Base-by-base conservation (phyloP, 2,888 invertebrate species). In the Liopterus haemorrhoidalis region DNA sequence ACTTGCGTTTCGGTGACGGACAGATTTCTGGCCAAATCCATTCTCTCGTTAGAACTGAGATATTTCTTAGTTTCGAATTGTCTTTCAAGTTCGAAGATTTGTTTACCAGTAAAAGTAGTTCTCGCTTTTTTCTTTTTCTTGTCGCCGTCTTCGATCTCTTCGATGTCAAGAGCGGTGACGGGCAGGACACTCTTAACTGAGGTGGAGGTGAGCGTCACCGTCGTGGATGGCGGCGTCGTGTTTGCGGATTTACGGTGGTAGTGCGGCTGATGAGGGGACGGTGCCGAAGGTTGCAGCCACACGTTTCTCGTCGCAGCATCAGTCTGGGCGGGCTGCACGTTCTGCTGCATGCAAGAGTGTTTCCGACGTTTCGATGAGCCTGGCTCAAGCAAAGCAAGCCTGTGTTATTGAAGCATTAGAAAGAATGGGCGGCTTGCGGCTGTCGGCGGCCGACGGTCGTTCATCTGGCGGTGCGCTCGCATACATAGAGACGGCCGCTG, bases 1-100 rank as follows among this genome's bases (percentile, higher is more conserved):
- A 94, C 94, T 87, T 95, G 95, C 25, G 94, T 94, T 71, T 95
- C 95, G 1, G 95, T 95, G 50, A 95, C 95, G 66, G 87, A 90
- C 46, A 95, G 76, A 50, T 92, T 72, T 59, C 90, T 88, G 16
- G 95, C 94, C 90, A 95, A 89, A 58, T 94, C 94, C 22, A 92
- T 85, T 54, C 95, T 70, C 68, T 95, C 95, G 50, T 89, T 90
- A 16, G 93, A 93, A 54, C 92, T 93, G 52, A 95, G 76, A 70
- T 95, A 95, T 71, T 95, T 95, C 74, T 95, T 95, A 58, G 88
- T 78, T 67, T 94, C 95, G 64, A 95, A 95, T 70, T 94, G 85
- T 64, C 92, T 89, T 72, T 95, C 95, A 67, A 96, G 74, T 71
- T 95, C 95, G 71, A 94, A 95, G 66, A 94, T 94, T 74, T 94